Base-by-base conservation (phyloP, 1,140 invertebrate species). In the Neelides sp. region DNA sequence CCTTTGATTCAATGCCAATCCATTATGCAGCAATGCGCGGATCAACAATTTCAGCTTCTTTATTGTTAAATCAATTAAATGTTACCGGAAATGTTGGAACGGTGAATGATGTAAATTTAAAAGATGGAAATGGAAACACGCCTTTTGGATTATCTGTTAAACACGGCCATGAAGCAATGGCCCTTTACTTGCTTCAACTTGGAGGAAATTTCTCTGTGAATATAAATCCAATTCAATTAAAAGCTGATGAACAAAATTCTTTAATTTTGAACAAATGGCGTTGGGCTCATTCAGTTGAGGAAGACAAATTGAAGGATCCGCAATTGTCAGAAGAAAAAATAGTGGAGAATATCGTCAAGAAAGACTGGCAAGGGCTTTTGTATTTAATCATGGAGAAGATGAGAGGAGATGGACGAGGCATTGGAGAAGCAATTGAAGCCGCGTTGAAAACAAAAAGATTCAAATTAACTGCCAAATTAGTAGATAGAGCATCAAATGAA, bases 1-100 rank as follows among this genome's bases (percentile, higher is more conserved):
- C 62, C 4, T 62, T 59, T 46, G 67, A 67, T 2, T 55, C 61
- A 17, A 71, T 71, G 5, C 64, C 71, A 3, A 61, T 75, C 15
- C 72, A 75, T 54, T 61, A 65, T 47, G 71, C 73, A 20, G 73
- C 73, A 26, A 57, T 61, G 24, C 55, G 67, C 23, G 73, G 73
- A 7, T 66, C 71, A 7, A 70, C 71, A 8, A 71, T 74, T 54
- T 74, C 64, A 10, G 37, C 40, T n/a, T 57, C 58, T 2, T 47
- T 42, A 12, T 20, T 58, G 7, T 34, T 40, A 3, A 17, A n/a
- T 15, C 19, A 39, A 19, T 2, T 28, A 4, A 28, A 12, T 2
- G 41, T 53, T 73, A 10, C 45, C 70, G 19, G 23, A 17, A 52
- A 67, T 65, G 65, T 68, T 49, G 20, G 50, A 24, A 48, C 17